Conservation (phyloP, 2,113 vertebrate species). For the Poeciliopsis prolifica region DNA sequence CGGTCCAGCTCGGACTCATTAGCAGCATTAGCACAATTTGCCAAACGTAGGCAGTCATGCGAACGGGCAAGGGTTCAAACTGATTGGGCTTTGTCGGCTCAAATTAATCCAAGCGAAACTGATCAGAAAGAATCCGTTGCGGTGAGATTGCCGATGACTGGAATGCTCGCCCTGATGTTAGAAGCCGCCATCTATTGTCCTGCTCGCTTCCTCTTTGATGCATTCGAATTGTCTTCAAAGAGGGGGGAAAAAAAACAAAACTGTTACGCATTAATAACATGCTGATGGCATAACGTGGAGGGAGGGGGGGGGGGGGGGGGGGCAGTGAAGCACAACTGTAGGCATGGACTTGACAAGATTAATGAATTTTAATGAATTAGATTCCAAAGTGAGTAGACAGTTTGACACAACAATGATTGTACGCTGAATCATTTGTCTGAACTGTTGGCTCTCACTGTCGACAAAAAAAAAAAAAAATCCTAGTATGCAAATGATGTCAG, state of each 20-base stretch:
- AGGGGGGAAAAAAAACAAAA: neutral
- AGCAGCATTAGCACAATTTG: conserved; percentile 79
- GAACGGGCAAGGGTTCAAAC: conserved; percentile 72
- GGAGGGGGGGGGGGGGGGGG: conserved; percentile 2
- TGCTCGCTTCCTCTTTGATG: conserved; percentile 35
- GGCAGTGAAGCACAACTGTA: conserved; percentile 16
- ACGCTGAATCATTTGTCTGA: conserved; percentile 26
- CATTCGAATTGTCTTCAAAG: conserved; percentile 30
- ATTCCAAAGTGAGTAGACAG: conserved; percentile 15
- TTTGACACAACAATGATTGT: conserved; percentile 28
- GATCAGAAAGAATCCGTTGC: conserved; percentile 72
- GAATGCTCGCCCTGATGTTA: conserved; percentile 59
- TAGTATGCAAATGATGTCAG: conserved; percentile 13
- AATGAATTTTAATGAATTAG: conserved; percentile 37
- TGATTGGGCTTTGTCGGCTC: conserved; percentile 83
- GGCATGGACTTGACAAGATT: conserved; percentile 7
- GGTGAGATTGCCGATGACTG: conserved; percentile 61
- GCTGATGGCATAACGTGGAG: conserved; percentile 11
- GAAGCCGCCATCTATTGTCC: conserved; percentile 67
- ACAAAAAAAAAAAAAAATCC: neutral
- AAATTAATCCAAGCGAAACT: conserved; percentile 78
- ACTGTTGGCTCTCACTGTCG: conserved; percentile 1
- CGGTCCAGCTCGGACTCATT: conserved; percentile 76
- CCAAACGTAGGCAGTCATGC: conserved; percentile 77
- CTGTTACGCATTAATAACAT: conserved; percentile 26